Evolutionary conservation across 2,888 invertebrate genomes (phyloP).

Genomic region (Melitaea athalia): DNA sequence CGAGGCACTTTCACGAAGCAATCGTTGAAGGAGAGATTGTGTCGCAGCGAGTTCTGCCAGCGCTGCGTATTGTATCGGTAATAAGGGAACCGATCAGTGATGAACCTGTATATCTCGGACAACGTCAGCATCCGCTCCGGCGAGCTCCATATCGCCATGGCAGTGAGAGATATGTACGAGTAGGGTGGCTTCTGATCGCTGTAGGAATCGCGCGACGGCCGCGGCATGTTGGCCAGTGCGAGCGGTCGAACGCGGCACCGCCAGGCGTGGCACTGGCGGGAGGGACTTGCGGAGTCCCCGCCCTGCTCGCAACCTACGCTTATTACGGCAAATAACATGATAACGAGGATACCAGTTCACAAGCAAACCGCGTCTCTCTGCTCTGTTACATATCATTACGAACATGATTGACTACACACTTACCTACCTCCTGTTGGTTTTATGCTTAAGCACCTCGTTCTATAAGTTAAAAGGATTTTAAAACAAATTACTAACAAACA

Average conservation of each 20-base stretch:
- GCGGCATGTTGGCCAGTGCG: conserved; percentile 91
- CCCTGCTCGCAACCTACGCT: conserved; percentile 42
- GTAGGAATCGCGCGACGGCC: conserved; percentile 95
- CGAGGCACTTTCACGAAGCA: conserved; percentile 96
- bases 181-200: conserved; percentile 99
- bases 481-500: not conserved
- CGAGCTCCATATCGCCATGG: conserved; percentile 98
- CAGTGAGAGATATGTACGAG: conserved; percentile 98
- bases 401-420: conserved; percentile 74
- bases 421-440: conserved; percentile 61
- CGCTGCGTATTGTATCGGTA: conserved; percentile 93
- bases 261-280: conserved; percentile 46
- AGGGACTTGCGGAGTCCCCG: conserved; percentile 45
- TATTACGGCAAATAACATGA: conserved; percentile 59
- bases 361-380: conserved; percentile 69
- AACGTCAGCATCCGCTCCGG: conserved; percentile 95
- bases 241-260: conserved; percentile 85
- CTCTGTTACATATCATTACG: conserved; percentile 65
- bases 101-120: conserved; percentile 91
- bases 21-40: conserved; percentile 98
- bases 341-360: conserved; percentile 76
- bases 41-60: conserved; percentile 91
- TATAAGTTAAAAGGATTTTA: not conserved
- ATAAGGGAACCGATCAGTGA: conserved; percentile 89
- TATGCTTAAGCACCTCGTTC: conserved; percentile 23